phyloP scores from a whole-genome alignment of 2,797 vertebrate genomes.

The Enteromius anoplus region DNA sequence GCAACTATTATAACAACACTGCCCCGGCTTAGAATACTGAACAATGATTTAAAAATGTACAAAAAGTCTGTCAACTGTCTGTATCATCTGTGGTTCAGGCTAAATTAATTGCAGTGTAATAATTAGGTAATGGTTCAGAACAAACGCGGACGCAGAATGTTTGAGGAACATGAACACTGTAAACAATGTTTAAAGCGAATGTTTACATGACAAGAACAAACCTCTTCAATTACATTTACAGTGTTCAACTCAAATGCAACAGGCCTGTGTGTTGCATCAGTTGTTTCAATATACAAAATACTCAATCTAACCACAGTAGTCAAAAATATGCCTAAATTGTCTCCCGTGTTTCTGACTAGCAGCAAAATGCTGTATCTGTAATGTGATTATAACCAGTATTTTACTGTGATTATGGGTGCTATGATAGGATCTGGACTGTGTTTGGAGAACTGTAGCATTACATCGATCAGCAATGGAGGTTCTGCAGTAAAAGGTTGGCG shows the following conservation, averaged over 20 bases:
- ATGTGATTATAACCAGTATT: neutral
- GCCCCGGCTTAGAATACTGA: neutral
- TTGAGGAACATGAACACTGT: neutral
- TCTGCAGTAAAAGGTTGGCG: neutral
- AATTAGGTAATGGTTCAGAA: neutral
- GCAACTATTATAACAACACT: neutral
- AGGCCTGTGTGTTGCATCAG: neutral
- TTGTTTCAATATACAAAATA: neutral
- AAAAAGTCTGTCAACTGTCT: neutral
- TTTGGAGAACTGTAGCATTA: neutral
- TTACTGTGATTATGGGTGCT: neutral
- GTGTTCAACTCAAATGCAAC: neutral
- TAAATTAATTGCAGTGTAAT: neutral
- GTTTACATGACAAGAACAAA: neutral
- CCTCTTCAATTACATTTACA: neutral
- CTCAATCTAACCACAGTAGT: neutral
- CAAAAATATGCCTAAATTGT: neutral
- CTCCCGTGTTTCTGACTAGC: neutral
- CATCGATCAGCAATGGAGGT: neutral
- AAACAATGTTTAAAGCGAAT: neutral
- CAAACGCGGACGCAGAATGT: neutral
- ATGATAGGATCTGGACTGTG: no score
- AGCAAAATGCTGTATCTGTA: neutral
- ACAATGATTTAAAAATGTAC: neutral
- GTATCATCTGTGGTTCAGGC: neutral